Percentiles rank a stretch among this genome's conserved stretches.
Evolutionary conservation across 2,888 invertebrate species (phyloP).

Genomic region (Lepidocyrtinus sp.): DNA sequence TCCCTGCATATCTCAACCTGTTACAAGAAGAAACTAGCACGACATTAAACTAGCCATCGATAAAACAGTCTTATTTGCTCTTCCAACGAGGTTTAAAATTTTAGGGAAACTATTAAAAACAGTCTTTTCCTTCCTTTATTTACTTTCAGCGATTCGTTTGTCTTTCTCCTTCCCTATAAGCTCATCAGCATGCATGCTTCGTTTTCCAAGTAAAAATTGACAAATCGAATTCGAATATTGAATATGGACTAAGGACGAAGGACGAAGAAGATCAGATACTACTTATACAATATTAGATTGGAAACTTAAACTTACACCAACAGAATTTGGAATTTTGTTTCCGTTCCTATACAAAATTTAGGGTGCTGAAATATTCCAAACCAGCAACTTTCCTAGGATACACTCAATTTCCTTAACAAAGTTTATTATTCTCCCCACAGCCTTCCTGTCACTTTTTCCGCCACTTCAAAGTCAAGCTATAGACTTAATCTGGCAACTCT

Average conservation of each 20-base stretch:
- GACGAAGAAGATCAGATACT: neutral
- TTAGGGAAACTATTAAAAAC: neutral
- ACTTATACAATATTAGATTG: neutral
- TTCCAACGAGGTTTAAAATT: neutral
- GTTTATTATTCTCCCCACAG: neutral
- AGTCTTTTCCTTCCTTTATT: neutral
- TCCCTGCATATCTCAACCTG: neutral
- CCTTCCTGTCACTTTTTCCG: neutral
- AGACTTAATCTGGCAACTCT: too few species aligned
- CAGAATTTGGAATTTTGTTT: neutral
- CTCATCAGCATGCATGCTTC: neutral
- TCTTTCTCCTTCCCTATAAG: neutral
- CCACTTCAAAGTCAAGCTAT: too few species aligned
- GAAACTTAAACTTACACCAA: neutral
- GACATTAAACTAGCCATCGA: neutral
- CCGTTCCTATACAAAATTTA: neutral
- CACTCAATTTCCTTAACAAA: neutral
- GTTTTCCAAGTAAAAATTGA: neutral
- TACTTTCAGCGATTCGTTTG: neutral
- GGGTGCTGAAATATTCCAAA: neutral
- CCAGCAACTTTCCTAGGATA: neutral
- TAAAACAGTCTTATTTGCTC: neutral
- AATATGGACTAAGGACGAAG: neutral
- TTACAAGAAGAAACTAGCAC: neutral
- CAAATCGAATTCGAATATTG: neutral